These are phyloP conservation scores for Cyclophora punctaria DNA, from an alignment of 2,888 invertebrate genomes.

Conservation along the genomic window DNA sequence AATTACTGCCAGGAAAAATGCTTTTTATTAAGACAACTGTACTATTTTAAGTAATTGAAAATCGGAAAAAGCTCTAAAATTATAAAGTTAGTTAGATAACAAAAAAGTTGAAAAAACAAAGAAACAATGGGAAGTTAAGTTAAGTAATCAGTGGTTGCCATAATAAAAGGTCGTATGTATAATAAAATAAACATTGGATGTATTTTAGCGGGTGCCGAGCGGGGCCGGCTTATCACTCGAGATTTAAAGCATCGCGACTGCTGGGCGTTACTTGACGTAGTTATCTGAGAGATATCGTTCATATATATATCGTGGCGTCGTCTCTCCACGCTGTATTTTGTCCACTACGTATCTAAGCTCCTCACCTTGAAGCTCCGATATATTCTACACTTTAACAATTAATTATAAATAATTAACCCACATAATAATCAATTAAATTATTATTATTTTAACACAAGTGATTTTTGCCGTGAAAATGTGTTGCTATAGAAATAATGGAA, in stretches of 20 bases:
- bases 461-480: conserved; percentile 39
- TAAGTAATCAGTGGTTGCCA: conserved; percentile 1
- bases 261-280: conserved; percentile 74
- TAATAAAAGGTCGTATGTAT: conserved; percentile 14
- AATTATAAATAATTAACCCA: conserved; percentile 24
- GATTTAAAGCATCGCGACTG: conserved; percentile 62
- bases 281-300: conserved; percentile 61
- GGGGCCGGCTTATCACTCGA: conserved; percentile 41
- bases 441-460: conserved; percentile 6
- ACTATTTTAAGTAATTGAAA: too few relatives aligned
- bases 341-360: conserved; percentile 68
- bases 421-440: conserved; percentile 13
- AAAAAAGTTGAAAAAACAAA: too few relatives aligned
- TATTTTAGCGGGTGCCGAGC: conserved; percentile 41
- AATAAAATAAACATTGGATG: conserved; percentile 17
- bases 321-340: conserved; percentile 58
- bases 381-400: conserved; percentile 31
- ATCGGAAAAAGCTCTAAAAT: too few relatives aligned
- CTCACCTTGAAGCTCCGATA: conserved; percentile 64
- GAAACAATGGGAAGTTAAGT: neutral
- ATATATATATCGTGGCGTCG: conserved; percentile 66
- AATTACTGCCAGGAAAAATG: too few relatives aligned
- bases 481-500: conserved; percentile 63
- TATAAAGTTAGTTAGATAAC: too few relatives aligned
- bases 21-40: too few relatives aligned